A percentile compares a stretch with the other conserved stretches of the same genome.
Evolutionary conservation across 1,140 invertebrate genomes (phyloP).

Genomic region (Linepithema humile): DNA sequence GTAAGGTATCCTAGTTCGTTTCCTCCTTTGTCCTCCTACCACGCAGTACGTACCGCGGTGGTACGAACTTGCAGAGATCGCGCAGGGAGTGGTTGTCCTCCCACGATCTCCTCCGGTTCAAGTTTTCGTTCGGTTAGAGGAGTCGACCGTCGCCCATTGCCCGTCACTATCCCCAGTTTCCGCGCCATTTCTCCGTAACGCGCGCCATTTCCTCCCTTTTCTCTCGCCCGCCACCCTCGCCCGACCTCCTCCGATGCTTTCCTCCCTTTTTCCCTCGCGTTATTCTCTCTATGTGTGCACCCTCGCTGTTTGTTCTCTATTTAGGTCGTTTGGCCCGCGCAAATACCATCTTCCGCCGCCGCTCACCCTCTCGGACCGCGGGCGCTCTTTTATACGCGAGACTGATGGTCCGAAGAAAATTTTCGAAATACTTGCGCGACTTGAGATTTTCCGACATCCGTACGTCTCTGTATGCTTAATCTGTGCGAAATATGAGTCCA

Average conservation of each 20-base stretch:
- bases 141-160: constrained; percentile 81
- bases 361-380: constrained; percentile 51
- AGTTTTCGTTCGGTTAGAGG: constrained; percentile 77
- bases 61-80: constrained; percentile 47
- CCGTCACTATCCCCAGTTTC: constrained; percentile 84
- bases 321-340: constrained; percentile 83
- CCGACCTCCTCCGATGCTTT: constrained; percentile 43
- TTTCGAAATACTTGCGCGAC: constrained; percentile 44
- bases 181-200: constrained; percentile 85
- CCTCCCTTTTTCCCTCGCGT: constrained; percentile 39
- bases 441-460: constrained; percentile 34
- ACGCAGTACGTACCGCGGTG: constrained; percentile 49
- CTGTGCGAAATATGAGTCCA: constrained; percentile 29
- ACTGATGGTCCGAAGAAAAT: constrained; percentile 52
- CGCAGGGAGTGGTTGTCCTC: constrained; percentile 76
- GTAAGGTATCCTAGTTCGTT: constrained; percentile 78
- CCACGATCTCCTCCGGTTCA: constrained; percentile 76
- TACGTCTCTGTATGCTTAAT: constrained; percentile 1
- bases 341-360: constrained; percentile 80
- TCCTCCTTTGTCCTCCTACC: constrained; percentile 80
- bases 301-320: constrained; percentile 82
- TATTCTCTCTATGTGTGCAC: constrained; percentile 47
- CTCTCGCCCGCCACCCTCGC: constrained; percentile 48
- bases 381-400: constrained; percentile 52
- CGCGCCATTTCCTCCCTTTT: constrained; percentile 84